Evolutionary conservation across 2,113 vertebrate genomes (phyloP), one percentile per base, ranked within the genome.

Genomic region (Indicator indicator): DNA sequence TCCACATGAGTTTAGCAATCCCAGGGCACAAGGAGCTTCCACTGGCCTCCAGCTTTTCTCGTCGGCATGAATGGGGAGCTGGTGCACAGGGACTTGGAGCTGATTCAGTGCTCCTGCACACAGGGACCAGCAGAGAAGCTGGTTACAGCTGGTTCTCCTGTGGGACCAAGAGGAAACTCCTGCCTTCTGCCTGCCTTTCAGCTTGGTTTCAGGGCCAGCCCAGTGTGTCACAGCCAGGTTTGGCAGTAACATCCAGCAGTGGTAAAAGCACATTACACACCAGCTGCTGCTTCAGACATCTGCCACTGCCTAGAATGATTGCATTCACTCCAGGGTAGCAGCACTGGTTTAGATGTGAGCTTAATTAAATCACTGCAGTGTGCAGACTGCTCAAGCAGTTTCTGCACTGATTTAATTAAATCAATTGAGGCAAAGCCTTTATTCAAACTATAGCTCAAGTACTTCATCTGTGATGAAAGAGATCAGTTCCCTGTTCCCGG

Each of bases 241-340:
- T 76, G 62, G 50, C 30, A 56, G 48, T 4, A 48, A 26, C 28
- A 16, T n/a, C 59, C 8, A 3, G 50, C 75, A 44, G 8, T 2
- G 58, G 15, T 60, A 42, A 17, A 33, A 58, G 24, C 0, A 0
- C 1, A 0, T 32, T 21, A 9, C 44, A 2, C 28, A 1, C 68
- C 12, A 90, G 38, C 58, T 71, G 65, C 2, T 44, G 10, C 0
- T 65, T 69, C 54, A 27, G 14, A 60, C 9, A 5, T 36, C 78
- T 72, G 54, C 63, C 30, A 5, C 48, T 59, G 54, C 36, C 54
- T 52, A 52, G 50, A 52, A 52, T 52, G 50, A 52, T 52, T 52
- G 50, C 11, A 2, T 32, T 73, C 56, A 15, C 52, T 62, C 28
- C n/a, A 28, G 54, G 27, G 10, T 23, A 71, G 68, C 74, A 86